These are phyloP conservation scores for Platynereis dumerilii DNA, from an alignment of 2,888 invertebrate genomes.

Conservation along the genomic window DNA sequence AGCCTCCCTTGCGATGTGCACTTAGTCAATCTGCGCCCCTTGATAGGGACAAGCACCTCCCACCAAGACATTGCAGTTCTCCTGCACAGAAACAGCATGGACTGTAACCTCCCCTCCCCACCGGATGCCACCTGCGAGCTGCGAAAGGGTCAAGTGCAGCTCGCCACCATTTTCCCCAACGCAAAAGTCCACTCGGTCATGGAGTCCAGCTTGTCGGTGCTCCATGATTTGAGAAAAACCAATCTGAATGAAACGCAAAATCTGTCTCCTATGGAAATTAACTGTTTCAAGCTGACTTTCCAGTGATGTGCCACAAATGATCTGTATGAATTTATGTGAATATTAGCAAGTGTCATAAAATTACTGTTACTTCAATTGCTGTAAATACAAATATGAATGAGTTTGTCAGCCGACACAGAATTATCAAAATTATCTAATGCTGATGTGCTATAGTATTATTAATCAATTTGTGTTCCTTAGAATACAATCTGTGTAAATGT, in stretches of 20 bases:
- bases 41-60: constrained; percentile 32
- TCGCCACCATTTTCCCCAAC: constrained; percentile 58
- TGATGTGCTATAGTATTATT: no score
- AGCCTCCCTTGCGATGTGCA: constrained; percentile 66
- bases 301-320: constrained; percentile 25
- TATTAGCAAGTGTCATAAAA: not conserved
- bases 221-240: constrained; percentile 51
- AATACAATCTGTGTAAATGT: no score
- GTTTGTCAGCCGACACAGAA: no score
- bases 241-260: constrained; percentile 41
- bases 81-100: constrained; percentile 70
- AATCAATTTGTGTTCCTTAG: no score
- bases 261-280: constrained; percentile 61
- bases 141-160: constrained; percentile 52
- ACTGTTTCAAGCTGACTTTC: constrained; percentile 45
- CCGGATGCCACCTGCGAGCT: no score
- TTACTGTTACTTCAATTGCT: no score
- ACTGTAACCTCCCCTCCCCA: constrained; percentile 65
- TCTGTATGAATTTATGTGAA: not conserved
- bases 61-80: constrained; percentile 67
- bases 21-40: constrained; percentile 62
- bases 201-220: constrained; percentile 58
- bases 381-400: no score
- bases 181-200: constrained; percentile 54
- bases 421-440: no score